Conservation (phyloP, 2,888 invertebrate genomes). For the Phengaris alcon region DNA sequence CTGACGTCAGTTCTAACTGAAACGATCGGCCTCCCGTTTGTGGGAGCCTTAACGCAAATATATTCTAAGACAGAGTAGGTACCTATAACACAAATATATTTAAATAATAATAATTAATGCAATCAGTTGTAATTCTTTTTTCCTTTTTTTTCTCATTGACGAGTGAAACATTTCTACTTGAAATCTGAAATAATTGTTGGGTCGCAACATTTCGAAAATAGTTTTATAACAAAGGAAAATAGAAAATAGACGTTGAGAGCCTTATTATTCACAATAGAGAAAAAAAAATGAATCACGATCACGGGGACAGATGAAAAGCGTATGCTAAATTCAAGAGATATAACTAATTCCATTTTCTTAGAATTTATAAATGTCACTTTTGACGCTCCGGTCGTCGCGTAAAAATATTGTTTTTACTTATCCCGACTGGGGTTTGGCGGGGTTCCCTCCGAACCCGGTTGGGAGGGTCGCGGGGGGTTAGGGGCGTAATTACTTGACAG, state of each 20-base stretch:
- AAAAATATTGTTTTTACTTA: conserved; percentile 79
- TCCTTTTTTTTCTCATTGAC: too few species aligned
- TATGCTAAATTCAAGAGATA: conserved; percentile 44
- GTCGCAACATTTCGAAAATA: background rate
- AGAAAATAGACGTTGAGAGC: background rate
- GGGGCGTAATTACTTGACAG: conserved; percentile 73
- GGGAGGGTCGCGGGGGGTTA: conserved; percentile 43
- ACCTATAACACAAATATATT: too few species aligned
- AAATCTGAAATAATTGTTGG: background rate
- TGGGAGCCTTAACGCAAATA: too few species aligned
- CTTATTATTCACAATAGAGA: background rate
- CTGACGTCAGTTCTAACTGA: too few species aligned
- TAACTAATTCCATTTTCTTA: conserved; percentile 69
- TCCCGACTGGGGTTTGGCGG: conserved; percentile 51
- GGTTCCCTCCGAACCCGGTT: conserved; percentile 30
- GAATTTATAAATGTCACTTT: conserved; percentile 77
- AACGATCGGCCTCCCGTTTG: too few species aligned
- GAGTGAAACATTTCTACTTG: too few species aligned
- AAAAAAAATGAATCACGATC: background rate
- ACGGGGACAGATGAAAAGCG: background rate
- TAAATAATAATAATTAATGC: too few species aligned
- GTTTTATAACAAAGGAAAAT: background rate
- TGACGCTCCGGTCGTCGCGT: conserved; percentile 68
- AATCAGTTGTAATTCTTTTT: too few species aligned
- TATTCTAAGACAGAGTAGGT: too few species aligned